Evolutionary conservation across 2,888 invertebrate genomes (phyloP), one percentile per base, ranked within the genome.

Genomic region (Celastrina argiolus): DNA sequence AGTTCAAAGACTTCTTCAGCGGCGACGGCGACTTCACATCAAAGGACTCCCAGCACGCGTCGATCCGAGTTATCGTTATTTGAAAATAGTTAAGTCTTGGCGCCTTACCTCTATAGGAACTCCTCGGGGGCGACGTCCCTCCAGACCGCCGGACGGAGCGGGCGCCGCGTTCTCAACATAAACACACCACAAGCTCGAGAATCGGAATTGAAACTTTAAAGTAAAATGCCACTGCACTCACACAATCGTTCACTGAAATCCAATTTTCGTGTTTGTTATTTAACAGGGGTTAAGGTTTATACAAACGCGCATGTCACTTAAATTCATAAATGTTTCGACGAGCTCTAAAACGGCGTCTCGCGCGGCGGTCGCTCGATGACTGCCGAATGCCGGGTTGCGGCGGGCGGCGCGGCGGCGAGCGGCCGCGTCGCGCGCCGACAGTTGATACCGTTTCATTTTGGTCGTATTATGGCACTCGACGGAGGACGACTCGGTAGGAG

Each of bases 81-180:
- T 68, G 69, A 56, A 63, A 64, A 70, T 66, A 68, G 65, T 45
- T 41, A 67, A 31, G 58, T 63, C 41, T 56, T 68, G 67, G 67
- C 70, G 76, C 72, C 78, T 82, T 69, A 89, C 90, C 84, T 88
- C 86, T 87, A 83, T 79, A 81, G 83, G 71, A 80, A 85, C 79
- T 85, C 83, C 77, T 83, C 76, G 90, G 82, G 88, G 88, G 90
- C 89, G 89, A 89, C 87, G 90, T 87, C 83, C 83, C 83, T 79
- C 72, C 71, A 74, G 75, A 81, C 82, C 81, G 83, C 83, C 84
- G 85, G 81, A 84, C 81, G 78, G 78, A 84, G 79, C 87, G 79
- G 80, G 81, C 82, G 83, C 82, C 84, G 84, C 86, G 84, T 80
- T 85, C 80, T 82, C 81, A 85, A 90, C 89, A 89, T 89, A 91